These are phyloP conservation scores for Chromobotia macracanthus DNA, from an alignment of 2,797 vertebrate genomes.

Conservation along the genomic window DNA sequence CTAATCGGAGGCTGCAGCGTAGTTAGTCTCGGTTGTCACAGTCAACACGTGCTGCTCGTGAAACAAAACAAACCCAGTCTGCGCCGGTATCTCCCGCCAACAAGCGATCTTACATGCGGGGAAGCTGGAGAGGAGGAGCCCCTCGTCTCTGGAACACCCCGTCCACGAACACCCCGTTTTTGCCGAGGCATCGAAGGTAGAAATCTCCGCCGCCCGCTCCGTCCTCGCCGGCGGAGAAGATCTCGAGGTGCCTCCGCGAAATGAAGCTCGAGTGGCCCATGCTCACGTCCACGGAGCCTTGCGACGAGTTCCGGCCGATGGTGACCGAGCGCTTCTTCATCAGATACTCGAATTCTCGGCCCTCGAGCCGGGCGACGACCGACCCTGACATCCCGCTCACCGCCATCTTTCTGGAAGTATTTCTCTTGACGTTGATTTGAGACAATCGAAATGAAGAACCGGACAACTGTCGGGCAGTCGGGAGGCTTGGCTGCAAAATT, in stretches of 20 bases:
- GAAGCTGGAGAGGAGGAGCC: slow-evolving; percentile 92
- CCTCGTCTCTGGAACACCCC: slow-evolving; percentile 95
- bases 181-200: slow-evolving; percentile 93
- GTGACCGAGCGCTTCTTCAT: slow-evolving; percentile 97
- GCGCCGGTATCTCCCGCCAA: background rate
- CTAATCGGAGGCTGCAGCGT: too few relatives aligned
- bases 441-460: background rate
- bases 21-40: too few relatives aligned
- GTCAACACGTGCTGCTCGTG: slow-evolving; percentile 74
- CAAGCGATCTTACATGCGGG: slow-evolving; percentile 86
- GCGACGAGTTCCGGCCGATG: slow-evolving; percentile 94
- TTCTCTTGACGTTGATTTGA: slow-evolving; percentile 36
- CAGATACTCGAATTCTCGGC: slow-evolving; percentile 96
- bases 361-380: slow-evolving; percentile 94
- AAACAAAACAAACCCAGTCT: slow-evolving; percentile 74
- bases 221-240: slow-evolving; percentile 87
- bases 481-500: slow-evolving; percentile 53
- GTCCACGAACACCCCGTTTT: slow-evolving; percentile 97
- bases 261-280: slow-evolving; percentile 98
- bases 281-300: slow-evolving; percentile 96
- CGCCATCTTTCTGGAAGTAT: slow-evolving; percentile 83
- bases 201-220: slow-evolving; percentile 81
- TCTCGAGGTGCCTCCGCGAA: slow-evolving; percentile 93
- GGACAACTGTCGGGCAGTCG: slow-evolving; percentile 33
- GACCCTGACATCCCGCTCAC: slow-evolving; percentile 83